Evolutionary conservation across 2,113 vertebrate species (phyloP).

Genomic region (Atrichornis clamosus): DNA sequence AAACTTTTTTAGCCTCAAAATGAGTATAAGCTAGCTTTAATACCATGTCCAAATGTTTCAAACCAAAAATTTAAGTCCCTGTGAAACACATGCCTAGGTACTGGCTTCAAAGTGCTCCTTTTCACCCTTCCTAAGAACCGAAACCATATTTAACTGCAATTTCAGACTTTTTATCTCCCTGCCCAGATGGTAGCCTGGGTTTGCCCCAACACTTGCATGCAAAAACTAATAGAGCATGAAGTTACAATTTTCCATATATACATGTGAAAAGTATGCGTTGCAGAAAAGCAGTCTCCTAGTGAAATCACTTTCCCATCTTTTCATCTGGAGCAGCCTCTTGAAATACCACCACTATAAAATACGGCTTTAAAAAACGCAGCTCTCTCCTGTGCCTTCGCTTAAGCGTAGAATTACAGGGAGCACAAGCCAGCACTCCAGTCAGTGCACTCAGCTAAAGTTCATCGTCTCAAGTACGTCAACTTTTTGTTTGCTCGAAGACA

Average conservation of each 20-base stretch:
- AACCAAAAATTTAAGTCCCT: conserved; percentile 10
- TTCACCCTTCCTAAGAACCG: conserved; percentile 8
- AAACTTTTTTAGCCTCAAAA: neutral
- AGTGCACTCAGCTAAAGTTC: conserved; percentile 6
- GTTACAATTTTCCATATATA: conserved; percentile 42
- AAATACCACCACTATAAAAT: neutral
- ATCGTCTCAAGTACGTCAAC: neutral
- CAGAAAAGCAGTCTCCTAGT: conserved; percentile 4
- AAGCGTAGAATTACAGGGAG: neutral
- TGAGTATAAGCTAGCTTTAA: neutral
- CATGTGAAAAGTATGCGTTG: neutral
- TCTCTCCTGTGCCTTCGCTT: neutral
- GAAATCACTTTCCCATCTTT: conserved; percentile 33
- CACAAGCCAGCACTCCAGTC: neutral
- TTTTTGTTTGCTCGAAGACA: conserved; percentile 2
- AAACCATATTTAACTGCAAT: conserved; percentile 34
- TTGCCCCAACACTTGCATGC: conserved; percentile 29
- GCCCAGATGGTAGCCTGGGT: conserved; percentile 51
- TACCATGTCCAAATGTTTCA: neutral
- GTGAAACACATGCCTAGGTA: conserved; percentile 41
- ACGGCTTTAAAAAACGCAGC: neutral
- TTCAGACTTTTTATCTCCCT: conserved; percentile 39
- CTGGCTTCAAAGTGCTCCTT: conserved; percentile 54
- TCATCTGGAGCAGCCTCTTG: neutral
- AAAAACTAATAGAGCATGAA: conserved; percentile 26